phyloP scores from a whole-genome alignment of 2,797 vertebrate genomes.

The Atherinosoma microstoma region DNA sequence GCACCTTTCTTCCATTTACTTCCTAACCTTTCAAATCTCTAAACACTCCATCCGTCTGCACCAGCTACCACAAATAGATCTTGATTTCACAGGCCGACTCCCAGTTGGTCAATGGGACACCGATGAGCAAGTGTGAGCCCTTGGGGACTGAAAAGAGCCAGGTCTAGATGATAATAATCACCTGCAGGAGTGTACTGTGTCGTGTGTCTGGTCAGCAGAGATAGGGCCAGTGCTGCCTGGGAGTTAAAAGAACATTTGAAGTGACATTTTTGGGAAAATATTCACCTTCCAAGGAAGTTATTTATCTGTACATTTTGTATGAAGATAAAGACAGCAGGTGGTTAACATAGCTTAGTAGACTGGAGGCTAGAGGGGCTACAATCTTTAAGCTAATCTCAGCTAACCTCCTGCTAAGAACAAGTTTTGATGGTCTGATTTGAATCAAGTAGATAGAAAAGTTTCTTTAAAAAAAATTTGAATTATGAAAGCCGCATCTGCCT shows the following conservation, averaged over 20 bases:
- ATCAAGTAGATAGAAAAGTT: not conserved
- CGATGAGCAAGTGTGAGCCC: constrained; percentile 21
- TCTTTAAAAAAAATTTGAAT: not conserved
- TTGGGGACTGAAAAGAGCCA: constrained; percentile 1
- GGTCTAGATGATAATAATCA: constrained; percentile 27
- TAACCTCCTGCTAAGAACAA: not conserved
- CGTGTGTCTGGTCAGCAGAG: constrained; percentile 18
- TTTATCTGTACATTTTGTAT: not conserved
- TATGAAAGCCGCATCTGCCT: not conserved
- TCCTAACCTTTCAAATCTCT: not conserved
- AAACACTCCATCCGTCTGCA: constrained; percentile 1
- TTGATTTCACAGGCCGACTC: constrained; percentile 7
- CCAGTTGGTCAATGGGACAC: constrained; percentile 30
- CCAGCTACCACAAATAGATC: constrained; percentile 13
- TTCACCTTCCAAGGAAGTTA: constrained; percentile 9
- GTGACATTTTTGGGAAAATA: not conserved
- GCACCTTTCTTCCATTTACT: constrained; percentile 4
- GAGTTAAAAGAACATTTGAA: not conserved
- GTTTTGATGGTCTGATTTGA: constrained; percentile 1
- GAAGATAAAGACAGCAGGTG: not conserved
- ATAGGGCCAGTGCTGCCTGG: constrained; percentile 4
- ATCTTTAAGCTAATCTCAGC: constrained; percentile 17
- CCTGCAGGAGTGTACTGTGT: not conserved
- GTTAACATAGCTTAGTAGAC: constrained; percentile 8
- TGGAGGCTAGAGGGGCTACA: not conserved